Evolutionary conservation across 2,888 invertebrate genomes (phyloP).

Genomic region (Leucophenga maculata): DNA sequence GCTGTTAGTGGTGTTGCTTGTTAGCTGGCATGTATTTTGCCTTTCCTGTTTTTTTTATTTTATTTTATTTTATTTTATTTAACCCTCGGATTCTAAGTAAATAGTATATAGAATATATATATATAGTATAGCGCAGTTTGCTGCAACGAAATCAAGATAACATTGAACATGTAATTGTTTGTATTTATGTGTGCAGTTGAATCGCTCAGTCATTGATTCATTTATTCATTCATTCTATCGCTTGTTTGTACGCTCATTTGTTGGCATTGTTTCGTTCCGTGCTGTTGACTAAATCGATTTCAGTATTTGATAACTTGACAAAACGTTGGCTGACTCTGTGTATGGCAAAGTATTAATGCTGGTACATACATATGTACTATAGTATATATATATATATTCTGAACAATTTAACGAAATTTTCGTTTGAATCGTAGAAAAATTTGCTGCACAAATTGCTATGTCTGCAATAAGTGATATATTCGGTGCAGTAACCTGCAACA

Average conservation of each 20-base stretch:
- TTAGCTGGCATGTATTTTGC: conserved; percentile 4
- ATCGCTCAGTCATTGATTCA: neutral
- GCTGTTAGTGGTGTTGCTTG: neutral
- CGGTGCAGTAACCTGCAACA: no score
- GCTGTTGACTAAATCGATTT: conserved; percentile 20
- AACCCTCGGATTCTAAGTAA: no score
- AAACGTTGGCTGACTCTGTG: neutral
- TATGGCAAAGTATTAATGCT: no score
- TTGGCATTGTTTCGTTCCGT: conserved; percentile 8
- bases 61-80: no score
- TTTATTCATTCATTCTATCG: neutral
- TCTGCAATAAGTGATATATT: neutral
- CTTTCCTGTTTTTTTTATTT: no score
- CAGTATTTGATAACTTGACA: conserved; percentile 11
- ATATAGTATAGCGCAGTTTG: neutral
- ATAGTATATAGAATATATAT: no score
- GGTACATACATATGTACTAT: no score
- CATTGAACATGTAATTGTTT: conserved; percentile 15
- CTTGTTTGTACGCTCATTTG: conserved; percentile 6
- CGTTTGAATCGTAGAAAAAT: neutral
- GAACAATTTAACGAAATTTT: neutral
- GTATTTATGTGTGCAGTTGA: neutral
- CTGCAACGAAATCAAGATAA: neutral
- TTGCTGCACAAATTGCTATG: neutral
- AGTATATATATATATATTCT: neutral